phyloP scores from a whole-genome alignment of 2,113 vertebrate species.

The Grus americana region DNA sequence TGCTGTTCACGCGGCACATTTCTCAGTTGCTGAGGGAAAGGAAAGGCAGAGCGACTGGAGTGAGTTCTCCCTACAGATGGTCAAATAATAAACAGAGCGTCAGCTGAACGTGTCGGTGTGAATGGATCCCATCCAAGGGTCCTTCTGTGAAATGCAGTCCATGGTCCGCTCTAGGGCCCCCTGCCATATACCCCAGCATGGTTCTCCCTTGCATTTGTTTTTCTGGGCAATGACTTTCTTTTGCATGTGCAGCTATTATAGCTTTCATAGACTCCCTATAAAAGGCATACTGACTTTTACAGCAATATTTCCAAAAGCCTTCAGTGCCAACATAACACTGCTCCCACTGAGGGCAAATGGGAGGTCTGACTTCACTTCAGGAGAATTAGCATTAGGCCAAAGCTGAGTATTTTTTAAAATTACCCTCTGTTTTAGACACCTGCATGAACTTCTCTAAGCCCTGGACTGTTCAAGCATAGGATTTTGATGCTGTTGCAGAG shows the following conservation, averaged over 20 bases:
- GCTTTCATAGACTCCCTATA: slow-evolving; percentile 32
- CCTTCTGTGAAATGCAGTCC: background rate
- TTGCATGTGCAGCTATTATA: slow-evolving; percentile 14
- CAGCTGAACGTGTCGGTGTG: background rate
- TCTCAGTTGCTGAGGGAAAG: background rate
- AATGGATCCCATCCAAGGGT: slow-evolving; percentile 30
- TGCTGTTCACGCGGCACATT: rapidly evolving
- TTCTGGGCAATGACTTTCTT: slow-evolving; percentile 38
- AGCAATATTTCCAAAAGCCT: slow-evolving; percentile 31
- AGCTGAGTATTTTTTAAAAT: slow-evolving; percentile 1
- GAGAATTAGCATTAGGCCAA: slow-evolving; percentile 21
- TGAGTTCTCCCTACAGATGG: background rate
- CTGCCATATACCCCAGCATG: slow-evolving; percentile 20
- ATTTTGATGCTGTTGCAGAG: background rate
- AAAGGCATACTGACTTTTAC: slow-evolving; percentile 51
- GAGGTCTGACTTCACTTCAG: slow-evolving; percentile 54
- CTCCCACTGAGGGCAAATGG: slow-evolving; percentile 24
- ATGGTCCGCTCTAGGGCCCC: background rate
- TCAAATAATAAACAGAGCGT: slow-evolving; percentile 42
- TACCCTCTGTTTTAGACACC: slow-evolving; percentile 13
- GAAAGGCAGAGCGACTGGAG: background rate
- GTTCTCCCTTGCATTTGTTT: slow-evolving; percentile 44
- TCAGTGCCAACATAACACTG: background rate
- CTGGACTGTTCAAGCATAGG: background rate
- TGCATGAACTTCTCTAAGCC: background rate